Evolutionary conservation across 2,888 invertebrate species (phyloP), one percentile per base, ranked within the genome.

Genomic region (Uropetala carovei): DNA sequence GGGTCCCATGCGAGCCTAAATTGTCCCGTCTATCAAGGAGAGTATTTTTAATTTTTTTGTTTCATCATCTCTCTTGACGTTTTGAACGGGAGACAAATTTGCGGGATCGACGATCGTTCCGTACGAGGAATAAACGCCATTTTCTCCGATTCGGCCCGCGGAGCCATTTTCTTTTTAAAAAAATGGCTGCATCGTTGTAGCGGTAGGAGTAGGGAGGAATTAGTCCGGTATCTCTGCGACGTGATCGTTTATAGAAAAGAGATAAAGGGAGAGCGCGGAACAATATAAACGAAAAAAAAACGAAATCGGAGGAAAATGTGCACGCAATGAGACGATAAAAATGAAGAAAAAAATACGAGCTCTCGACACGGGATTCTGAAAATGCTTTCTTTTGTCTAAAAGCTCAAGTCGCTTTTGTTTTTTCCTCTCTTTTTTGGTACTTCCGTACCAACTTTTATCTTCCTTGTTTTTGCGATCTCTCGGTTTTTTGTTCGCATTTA

Each of bases 141-240:
- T 75, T 75, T 75, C 27, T 75, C 75, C 75, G 75, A 75, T 75
- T 75, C 68, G 22, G n/a, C 22, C 75, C 75, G 13, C 75, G 75
- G 27, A 27, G 75, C 75, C 22, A 75, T 75, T 75, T 75, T 75
- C 75, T 75, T 75, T 27, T 13, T 4, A 75, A 43, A 43, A 43
- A 43, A 75, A 22, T 27, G 22, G 22, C 75, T 10, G 75, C 75
- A 27, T 75, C 22, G 75, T 75, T 22, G 27, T 27, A 27, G 13
- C 75, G n/a, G n/a, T n/a, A 27, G 13, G 5, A 43, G 43, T 43
- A 5, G 22, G 75, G 13, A 75, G 22, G 75, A 75, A 75, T 75
- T 75, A 75, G 75, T 27, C 75, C 27, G 9, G 22, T 27, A n/a
- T 43, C 43, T 43, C 43, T 3, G 43, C 43, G 75, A 75, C 18